phyloP scores from a whole-genome alignment of 2,888 invertebrate species.

The Smittia aterrima region DNA sequence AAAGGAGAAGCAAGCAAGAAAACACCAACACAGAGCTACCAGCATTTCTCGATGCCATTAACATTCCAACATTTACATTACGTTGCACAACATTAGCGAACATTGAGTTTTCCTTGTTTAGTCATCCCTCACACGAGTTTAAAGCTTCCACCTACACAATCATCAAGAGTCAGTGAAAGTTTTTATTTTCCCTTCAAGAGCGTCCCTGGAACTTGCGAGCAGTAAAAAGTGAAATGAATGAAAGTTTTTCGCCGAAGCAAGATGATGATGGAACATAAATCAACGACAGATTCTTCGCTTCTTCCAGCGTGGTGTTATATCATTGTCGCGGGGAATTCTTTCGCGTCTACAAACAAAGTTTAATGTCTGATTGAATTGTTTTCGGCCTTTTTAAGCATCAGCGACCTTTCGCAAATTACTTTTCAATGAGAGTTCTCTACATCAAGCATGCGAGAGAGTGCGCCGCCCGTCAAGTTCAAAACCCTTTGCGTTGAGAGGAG shows the following conservation, averaged over 20 bases:
- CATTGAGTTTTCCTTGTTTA: neutral
- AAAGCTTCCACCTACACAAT: neutral
- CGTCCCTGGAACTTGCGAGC: neutral
- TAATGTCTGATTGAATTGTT: neutral
- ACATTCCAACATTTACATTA: slow-evolving; percentile 12
- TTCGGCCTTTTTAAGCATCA: neutral
- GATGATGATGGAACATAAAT: slow-evolving; percentile 35
- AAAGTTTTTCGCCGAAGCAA: neutral
- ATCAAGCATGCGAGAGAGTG: no score
- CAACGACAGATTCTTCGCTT: slow-evolving; percentile 11
- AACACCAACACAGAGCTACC: slow-evolving; percentile 13
- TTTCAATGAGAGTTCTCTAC: neutral
- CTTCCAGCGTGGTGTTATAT: slow-evolving; percentile 3
- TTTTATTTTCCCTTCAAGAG: neutral
- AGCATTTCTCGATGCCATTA: slow-evolving; percentile 26
- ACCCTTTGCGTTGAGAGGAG: neutral
- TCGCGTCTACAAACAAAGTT: neutral
- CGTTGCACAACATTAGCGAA: slow-evolving; percentile 10
- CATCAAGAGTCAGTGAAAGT: slow-evolving; percentile 27
- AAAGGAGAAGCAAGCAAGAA: neutral
- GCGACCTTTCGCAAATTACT: neutral
- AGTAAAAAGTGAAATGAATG: neutral
- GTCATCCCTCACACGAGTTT: neutral
- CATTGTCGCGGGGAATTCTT: neutral
- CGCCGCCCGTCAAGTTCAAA: neutral